Evolutionary conservation across 2,797 vertebrate genomes (phyloP), one percentile per base, ranked within the genome.

Genomic region (Anomalospiza imberbis): DNA sequence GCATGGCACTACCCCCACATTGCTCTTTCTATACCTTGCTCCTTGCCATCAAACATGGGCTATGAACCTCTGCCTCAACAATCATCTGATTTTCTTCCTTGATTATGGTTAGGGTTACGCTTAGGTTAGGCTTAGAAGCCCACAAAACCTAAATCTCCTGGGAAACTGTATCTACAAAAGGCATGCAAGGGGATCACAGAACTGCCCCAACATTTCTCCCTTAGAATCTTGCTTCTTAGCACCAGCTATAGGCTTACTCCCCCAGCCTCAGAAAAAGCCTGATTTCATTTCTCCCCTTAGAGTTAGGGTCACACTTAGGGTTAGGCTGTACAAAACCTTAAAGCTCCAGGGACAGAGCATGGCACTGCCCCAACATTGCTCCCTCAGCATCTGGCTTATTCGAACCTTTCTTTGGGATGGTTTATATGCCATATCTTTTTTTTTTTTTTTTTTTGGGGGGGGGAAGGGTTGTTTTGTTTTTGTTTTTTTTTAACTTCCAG

Each of bases 41-140:
- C 38, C 32, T 63, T 53, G 74, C 12, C 60, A 25, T 10, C 48
- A 45, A 54, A 19, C 19, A 34, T 25, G 34, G 21, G 22, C 21
- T 48, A 12, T 40, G 21, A 19, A 38, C 10, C 13, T 38, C 34
- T 38, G 17, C 13, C 34, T 48, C 13, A 26, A 26, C 28, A 20
- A 7, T 16, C 7, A 14, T 38, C 34, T 32, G 45, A 38, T 20
- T 48, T 60, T 40, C 34, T 32, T 48, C 34, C 20, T 32, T 74
- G 17, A 32, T 26, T 32, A 24, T 0, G 0, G 17, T 74, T 19
- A 60, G 34, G 20, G 22, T 15, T 50, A 50, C 0, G 2, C 13
- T 21, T n/a, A n/a, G 14, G 14, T 62, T 42, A 9, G 13, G 36
- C 18, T 62, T 62, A 8, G 47, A 76, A 62, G 34, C 12, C 3